Percentiles rank a stretch among this genome's conserved stretches.
Evolutionary conservation across 2,797 vertebrate genomes (phyloP).

Genomic region (Oryzias sinensis): DNA sequence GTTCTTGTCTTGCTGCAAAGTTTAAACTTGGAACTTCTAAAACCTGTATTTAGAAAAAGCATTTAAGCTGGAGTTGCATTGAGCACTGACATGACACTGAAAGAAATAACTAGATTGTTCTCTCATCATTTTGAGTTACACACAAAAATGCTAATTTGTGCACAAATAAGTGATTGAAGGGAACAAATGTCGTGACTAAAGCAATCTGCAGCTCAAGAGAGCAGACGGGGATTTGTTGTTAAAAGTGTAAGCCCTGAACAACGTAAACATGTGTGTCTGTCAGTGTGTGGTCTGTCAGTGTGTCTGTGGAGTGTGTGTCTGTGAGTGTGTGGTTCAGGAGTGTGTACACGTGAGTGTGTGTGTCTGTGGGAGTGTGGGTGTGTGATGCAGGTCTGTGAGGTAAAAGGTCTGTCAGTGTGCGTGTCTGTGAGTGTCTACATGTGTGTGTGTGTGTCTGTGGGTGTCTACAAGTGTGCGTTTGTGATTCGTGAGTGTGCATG

Average conservation of each 20-base stretch:
- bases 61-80: slow-evolving; percentile 29
- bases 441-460: slow-evolving; percentile 28
- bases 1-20: too few species aligned
- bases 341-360: slow-evolving; percentile 6
- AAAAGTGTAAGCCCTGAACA: slow-evolving; percentile 44
- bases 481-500: slow-evolving; percentile 24
- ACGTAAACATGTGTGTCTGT: slow-evolving; percentile 28
- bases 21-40: too few species aligned
- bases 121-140: too few species aligned
- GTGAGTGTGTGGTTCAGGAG: too few species aligned
- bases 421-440: slow-evolving; percentile 7
- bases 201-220: too few species aligned
- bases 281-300: background rate
- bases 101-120: too few species aligned
- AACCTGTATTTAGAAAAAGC: too few species aligned
- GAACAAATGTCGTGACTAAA: slow-evolving; percentile 20
- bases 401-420: slow-evolving; percentile 33
- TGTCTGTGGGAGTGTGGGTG: background rate
- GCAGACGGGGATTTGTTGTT: slow-evolving; percentile 27
- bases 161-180: slow-evolving; percentile 30
- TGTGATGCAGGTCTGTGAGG: too few species aligned
- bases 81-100: too few species aligned
- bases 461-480: slow-evolving; percentile 22
- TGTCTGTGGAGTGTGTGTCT: too few species aligned
- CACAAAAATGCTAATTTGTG: too few species aligned